A percentile compares a stretch with the other conserved stretches of the same genome.
phyloP scores from a whole-genome alignment of 2,797 vertebrate genomes.

The Hirundo rustica region DNA sequence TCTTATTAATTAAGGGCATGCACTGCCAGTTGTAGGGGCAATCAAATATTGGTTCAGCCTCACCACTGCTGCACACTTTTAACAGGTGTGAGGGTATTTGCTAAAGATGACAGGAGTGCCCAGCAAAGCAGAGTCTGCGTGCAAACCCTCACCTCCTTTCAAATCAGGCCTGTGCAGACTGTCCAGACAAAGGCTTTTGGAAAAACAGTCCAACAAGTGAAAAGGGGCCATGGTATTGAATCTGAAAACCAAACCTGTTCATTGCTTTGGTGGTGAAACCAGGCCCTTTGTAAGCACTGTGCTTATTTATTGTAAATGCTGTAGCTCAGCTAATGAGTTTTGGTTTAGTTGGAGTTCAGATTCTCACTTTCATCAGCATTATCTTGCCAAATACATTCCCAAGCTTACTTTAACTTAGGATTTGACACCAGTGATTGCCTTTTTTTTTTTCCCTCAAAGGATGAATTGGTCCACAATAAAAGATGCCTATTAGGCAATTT shows the following conservation, averaged over 20 bases:
- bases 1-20: constrained; percentile 27
- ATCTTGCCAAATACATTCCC: constrained; percentile 31
- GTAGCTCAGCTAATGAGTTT: constrained; percentile 18
- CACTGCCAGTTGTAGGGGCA: not conserved
- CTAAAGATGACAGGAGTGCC: not conserved
- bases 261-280: not conserved
- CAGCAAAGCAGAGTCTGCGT: not conserved
- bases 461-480: constrained; percentile 48
- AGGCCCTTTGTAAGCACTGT: not conserved
- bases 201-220: not conserved
- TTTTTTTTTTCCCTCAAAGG: not conserved
- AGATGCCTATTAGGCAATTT: constrained; percentile 42
- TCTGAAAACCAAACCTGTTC: not conserved
- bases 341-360: not conserved
- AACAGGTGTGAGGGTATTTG: not conserved
- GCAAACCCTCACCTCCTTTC: not conserved
- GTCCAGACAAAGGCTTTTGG: not conserved
- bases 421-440: not conserved
- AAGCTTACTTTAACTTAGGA: constrained; percentile 50
- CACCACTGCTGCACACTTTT: not conserved
- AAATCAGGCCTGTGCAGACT: not conserved
- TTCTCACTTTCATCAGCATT: constrained; percentile 40
- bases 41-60: constrained; percentile 20
- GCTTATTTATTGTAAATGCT: constrained; percentile 20
- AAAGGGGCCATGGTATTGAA: not conserved